Evolutionary conservation across 35 echinoderm and acorn worm genomes (phyloP).

Genomic region (Ophiothrix spiculata): DNA sequence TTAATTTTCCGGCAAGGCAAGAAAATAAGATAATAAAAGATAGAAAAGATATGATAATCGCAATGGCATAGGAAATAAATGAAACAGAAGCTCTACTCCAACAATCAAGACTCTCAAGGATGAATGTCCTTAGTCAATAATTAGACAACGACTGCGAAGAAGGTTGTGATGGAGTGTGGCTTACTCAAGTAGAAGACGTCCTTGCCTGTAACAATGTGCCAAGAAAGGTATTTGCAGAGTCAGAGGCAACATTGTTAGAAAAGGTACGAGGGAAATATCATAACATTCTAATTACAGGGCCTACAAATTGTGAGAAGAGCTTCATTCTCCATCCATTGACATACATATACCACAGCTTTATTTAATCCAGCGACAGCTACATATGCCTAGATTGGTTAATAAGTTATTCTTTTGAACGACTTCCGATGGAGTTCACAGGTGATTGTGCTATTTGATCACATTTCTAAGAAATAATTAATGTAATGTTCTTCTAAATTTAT

Average conservation of each 20-base stretch:
- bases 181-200: background rate
- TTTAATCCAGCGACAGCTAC: conserved; percentile 21
- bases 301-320: conserved; percentile 44
- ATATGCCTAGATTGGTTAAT: conserved; percentile 43
- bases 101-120: background rate
- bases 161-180: background rate
- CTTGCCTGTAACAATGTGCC: background rate
- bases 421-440: too few species aligned
- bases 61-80: background rate
- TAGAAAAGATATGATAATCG: background rate
- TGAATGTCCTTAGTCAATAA: background rate
- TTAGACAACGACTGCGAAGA: background rate
- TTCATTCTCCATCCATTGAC: conserved; percentile 19
- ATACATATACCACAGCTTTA: conserved; percentile 9
- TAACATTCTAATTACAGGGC: conserved; percentile 32
- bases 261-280: conserved; percentile 19
- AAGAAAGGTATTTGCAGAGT: background rate
- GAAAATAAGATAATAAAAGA: too few species aligned
- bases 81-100: background rate
- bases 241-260: background rate
- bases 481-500: too few species aligned
- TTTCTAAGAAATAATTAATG: too few species aligned
- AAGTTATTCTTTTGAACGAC: too few species aligned
- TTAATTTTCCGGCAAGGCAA: conserved; percentile 21
- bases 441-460: too few species aligned